These are phyloP conservation scores for Celastrina argiolus DNA, from an alignment of 2,888 invertebrate species.

Conservation along the genomic window DNA sequence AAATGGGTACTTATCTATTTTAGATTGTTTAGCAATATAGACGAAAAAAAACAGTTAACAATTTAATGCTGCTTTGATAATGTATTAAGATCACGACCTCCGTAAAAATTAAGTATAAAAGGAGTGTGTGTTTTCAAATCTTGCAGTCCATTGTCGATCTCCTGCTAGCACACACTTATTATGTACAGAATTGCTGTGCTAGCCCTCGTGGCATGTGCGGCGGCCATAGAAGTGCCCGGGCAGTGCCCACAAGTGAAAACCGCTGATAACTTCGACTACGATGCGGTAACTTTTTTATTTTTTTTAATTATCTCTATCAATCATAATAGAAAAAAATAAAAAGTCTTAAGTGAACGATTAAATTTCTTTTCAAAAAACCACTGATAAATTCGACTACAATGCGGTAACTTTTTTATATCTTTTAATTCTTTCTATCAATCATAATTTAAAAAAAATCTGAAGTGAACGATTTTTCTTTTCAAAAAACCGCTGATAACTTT, in stretches of 20 bases:
- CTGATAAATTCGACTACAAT: no score
- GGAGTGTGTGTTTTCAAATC: slow-evolving; percentile 34
- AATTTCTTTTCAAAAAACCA: no score
- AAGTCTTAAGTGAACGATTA: no score
- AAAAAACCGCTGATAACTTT: no score
- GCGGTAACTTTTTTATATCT: no score
- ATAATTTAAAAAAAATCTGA: no score
- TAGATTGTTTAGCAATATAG: neutral
- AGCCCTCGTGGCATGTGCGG: slow-evolving; percentile 41
- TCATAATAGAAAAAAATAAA: no score
- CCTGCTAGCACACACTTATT: slow-evolving; percentile 28
- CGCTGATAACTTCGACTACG: slow-evolving; percentile 55
- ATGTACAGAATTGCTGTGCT: slow-evolving; percentile 51
- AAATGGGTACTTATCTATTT: neutral
- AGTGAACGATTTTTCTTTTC: no score
- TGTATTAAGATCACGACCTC: slow-evolving; percentile 55
- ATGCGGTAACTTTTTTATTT: slow-evolving; percentile 37
- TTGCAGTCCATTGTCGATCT: slow-evolving; percentile 39
- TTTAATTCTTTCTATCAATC: no score
- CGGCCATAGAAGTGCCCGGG: neutral
- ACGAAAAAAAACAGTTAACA: neutral
- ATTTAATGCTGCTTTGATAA: slow-evolving; percentile 23
- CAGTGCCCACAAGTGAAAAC: slow-evolving; percentile 53
- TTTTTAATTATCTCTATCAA: slow-evolving; percentile 37
- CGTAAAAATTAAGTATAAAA: slow-evolving; percentile 49